Percentiles rank a stretch among this genome's conserved stretches.
These are phyloP conservation scores for Burhinus bistriatus DNA, from an alignment of 2,113 vertebrate species.

Conservation along the genomic window DNA sequence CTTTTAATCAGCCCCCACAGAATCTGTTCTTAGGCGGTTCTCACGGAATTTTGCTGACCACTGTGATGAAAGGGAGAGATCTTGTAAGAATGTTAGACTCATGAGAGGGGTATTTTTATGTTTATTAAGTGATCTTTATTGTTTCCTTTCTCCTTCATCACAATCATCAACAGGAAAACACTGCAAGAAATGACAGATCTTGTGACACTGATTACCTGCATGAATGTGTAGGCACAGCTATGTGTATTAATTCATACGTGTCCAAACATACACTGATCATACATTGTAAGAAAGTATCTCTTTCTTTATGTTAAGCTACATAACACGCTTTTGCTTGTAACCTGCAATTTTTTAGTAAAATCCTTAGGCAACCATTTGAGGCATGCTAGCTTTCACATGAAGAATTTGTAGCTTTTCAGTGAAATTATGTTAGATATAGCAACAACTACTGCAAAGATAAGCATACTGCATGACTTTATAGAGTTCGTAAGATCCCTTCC, in stretches of 20 bases:
- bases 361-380: background rate
- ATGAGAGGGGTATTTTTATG: background rate
- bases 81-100: background rate
- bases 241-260: background rate
- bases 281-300: background rate
- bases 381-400: background rate
- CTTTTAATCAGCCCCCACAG: background rate
- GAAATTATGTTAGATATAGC: background rate
- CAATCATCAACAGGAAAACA: background rate
- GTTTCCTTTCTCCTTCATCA: background rate
- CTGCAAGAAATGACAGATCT: background rate
- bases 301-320: background rate
- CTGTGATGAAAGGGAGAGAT: background rate
- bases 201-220: background rate
- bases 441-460: background rate
- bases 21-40: background rate
- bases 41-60: background rate
- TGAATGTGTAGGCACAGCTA: background rate
- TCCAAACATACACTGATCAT: background rate
- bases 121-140: background rate
- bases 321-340: background rate
- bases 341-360: background rate
- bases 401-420: background rate
- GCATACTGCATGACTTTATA: background rate
- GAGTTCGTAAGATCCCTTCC: background rate